These are phyloP conservation scores for Oasisia sp. DNA, from an alignment of 2,888 invertebrate species.

Conservation along the genomic window DNA sequence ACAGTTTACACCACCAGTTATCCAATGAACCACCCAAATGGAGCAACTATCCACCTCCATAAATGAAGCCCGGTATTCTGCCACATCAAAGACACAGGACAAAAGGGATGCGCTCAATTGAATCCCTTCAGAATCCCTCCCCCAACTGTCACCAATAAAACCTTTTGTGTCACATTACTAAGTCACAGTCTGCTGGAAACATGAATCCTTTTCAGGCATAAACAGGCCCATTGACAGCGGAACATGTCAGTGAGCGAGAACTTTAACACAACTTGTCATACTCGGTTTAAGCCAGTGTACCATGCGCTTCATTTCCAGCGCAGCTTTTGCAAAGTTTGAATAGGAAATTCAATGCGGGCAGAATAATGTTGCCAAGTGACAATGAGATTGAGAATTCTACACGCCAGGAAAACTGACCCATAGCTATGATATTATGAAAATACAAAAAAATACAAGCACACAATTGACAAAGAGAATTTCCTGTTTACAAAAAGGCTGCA, in stretches of 20 bases:
- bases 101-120: neutral
- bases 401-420: neutral
- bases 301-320: neutral
- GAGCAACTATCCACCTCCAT: neutral
- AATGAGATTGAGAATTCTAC: neutral
- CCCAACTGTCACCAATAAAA: slow-evolving; percentile 17
- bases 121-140: slow-evolving; percentile 6
- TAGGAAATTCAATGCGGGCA: neutral
- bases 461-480: neutral
- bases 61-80: neutral
- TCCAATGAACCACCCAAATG: neutral
- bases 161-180: slow-evolving; percentile 17
- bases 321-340: neutral
- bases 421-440: neutral
- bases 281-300: slow-evolving; percentile 8
- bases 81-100: neutral
- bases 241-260: neutral
- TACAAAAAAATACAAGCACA: neutral
- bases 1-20: neutral
- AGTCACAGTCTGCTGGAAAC: neutral
- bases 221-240: neutral
- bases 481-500: neutral
- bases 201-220: neutral
- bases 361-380: neutral
- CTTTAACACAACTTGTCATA: slow-evolving; percentile 12